Base-by-base conservation (phyloP, 2,113 vertebrate species). In the Erythrolamprus reginae region DNA sequence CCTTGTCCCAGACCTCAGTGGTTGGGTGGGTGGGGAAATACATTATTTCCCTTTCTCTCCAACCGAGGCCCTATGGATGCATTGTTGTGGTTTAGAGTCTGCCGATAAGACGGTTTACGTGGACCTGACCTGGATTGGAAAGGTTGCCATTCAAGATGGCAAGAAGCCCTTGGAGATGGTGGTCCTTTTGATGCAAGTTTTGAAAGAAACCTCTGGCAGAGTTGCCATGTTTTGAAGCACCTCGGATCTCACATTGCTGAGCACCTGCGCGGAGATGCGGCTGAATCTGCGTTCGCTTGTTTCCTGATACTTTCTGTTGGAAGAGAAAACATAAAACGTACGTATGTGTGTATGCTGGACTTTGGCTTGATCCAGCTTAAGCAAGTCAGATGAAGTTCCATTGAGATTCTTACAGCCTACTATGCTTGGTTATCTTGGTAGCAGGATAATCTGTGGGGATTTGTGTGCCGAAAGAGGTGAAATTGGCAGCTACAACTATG, bases 231-330 rank as follows among this genome's bases (percentile, higher is more conserved):
- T 0, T 2, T 0, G 3, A 3, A 12, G 50, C 42, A 19, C 58
- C 28, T 7, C 5, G 0, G 3, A 0, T 4, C n/a, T 97, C 91
- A 99, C 98, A 99, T 98, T 0, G 94, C 92, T 4, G 91, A 89
- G 55, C 98, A 99, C 77, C 95, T 98, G 95, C 96, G 97, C 15
- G 97, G 95, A 23, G 97, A 96, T 88, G 91, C 89, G 15, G 70
- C 33, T 1, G 92, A 93, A 52, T 98, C 98, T 1, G 97, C 96
- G 0, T 98, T 98, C 0, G 97, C 98, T 94, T 98, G 98, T 94
- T 97, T 98, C 89, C 98, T 95, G 94, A 98, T 97, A 50, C 95
- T 98, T 95, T 99, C 99, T 99, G 97, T 82, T 83, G 38, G 95
- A 95, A 90, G 91, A 45, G 77, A 91, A 13, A 47, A 92, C n/a